A percentile compares a stretch with the other conserved stretches of the same genome.
phyloP scores from a whole-genome alignment of 2,113 vertebrate genomes.

The Pelusios castaneus region DNA sequence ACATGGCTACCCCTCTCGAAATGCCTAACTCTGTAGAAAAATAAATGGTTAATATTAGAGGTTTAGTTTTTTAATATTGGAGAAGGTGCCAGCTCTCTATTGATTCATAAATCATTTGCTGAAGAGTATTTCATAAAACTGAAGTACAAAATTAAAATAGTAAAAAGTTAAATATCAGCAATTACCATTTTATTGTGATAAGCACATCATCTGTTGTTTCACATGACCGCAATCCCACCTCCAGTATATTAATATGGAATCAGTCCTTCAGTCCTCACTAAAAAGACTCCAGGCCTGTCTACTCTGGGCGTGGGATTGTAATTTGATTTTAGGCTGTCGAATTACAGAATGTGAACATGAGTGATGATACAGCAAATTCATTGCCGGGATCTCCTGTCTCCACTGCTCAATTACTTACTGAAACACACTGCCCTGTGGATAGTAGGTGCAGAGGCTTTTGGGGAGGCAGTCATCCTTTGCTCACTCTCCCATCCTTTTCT shows the following conservation, averaged over 20 bases:
- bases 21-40: background rate
- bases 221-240: background rate
- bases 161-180: background rate
- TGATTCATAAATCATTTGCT: constrained; percentile 38
- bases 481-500: too few relatives aligned
- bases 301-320: too few relatives aligned
- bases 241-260: background rate
- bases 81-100: background rate
- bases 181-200: constrained; percentile 39
- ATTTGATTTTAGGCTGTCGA: too few relatives aligned
- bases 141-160: constrained; percentile 42
- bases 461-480: too few relatives aligned
- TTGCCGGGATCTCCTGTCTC: too few relatives aligned
- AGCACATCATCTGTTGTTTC: constrained; percentile 19
- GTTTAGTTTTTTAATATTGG: background rate
- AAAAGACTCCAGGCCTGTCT: background rate
- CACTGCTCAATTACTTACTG: too few relatives aligned
- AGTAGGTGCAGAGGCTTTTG: too few relatives aligned
- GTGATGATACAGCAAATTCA: too few relatives aligned
- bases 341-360: too few relatives aligned
- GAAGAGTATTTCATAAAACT: constrained; percentile 30
- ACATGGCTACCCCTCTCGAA: too few relatives aligned
- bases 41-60: background rate
- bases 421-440: too few relatives aligned
- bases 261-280: background rate